A percentile compares a stretch with the other conserved stretches of the same genome.
Conservation (phyloP, 1,140 invertebrate genomes). For the Penaeus vannamei region DNA sequence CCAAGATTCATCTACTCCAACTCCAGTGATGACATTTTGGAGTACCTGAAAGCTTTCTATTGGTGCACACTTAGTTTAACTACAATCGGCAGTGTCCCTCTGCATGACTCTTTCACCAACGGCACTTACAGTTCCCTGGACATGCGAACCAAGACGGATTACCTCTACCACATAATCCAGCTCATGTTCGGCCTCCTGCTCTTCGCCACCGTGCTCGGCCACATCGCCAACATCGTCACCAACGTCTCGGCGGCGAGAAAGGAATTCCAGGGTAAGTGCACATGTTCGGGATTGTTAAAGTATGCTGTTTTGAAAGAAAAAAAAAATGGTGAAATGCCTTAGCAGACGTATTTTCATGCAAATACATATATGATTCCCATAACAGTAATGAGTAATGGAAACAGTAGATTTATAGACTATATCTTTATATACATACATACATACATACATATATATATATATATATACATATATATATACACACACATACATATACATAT, state of each 20-base stretch:
- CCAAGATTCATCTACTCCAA: slow-evolving; percentile 72
- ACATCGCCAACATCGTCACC: slow-evolving; percentile 96
- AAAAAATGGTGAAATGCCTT: too few relatives aligned
- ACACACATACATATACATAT: background rate
- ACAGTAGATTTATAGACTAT: too few relatives aligned
- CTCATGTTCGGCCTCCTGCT: slow-evolving; percentile 90
- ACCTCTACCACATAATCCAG: slow-evolving; percentile 91
- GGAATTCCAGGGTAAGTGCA: slow-evolving; percentile 92
- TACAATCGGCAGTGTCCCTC: slow-evolving; percentile 82
- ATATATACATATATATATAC: background rate
- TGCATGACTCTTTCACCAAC: slow-evolving; percentile 74
- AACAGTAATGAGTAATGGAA: too few relatives aligned
- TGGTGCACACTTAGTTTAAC: slow-evolving; percentile 97
- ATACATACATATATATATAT: too few relatives aligned
- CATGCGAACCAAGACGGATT: slow-evolving; percentile 85
- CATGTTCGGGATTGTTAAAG: too few relatives aligned
- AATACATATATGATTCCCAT: too few relatives aligned
- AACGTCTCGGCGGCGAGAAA: slow-evolving; percentile 94
- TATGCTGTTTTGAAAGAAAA: too few relatives aligned
- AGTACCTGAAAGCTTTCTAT: slow-evolving; percentile 97
- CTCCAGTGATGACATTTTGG: slow-evolving; percentile 86
- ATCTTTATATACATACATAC: too few relatives aligned
- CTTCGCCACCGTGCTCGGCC: slow-evolving; percentile 92
- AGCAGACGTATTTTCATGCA: too few relatives aligned
- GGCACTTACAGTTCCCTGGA: slow-evolving; percentile 81